Evolutionary conservation across 2,113 vertebrate species (phyloP).

Genomic region (Pterocles gutturalis): DNA sequence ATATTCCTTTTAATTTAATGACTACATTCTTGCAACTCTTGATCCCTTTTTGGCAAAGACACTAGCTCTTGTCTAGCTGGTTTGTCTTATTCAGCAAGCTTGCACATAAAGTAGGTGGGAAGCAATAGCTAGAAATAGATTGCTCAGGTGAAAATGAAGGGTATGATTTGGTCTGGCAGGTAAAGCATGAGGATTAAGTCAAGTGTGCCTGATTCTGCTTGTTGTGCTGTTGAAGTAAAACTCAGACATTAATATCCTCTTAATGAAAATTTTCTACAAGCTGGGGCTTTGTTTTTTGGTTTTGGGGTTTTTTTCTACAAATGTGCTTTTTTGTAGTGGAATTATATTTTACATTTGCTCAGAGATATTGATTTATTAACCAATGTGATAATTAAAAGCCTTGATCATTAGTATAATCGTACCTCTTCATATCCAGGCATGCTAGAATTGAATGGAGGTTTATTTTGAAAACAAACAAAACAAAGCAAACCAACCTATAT

Average conservation of each 20-base stretch:
- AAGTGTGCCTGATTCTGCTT: conserved; percentile 9
- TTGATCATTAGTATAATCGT: background rate
- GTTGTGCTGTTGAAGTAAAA: conserved; percentile 12
- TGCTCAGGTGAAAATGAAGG: background rate
- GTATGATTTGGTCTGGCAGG: conserved; percentile 40
- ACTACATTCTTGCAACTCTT: background rate
- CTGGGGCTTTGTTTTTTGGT: background rate
- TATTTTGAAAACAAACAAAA: background rate
- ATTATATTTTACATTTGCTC: background rate
- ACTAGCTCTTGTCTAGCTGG: background rate
- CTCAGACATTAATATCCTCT: background rate
- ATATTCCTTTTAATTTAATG: background rate
- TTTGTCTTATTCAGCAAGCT: conserved; percentile 45
- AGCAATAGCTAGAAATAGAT: conserved; percentile 51
- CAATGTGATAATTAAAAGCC: background rate
- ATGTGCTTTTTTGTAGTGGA: background rate
- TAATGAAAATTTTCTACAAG: conserved; percentile 37
- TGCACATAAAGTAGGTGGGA: conserved; percentile 22
- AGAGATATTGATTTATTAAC: background rate
- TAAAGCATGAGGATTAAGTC: conserved; percentile 15
- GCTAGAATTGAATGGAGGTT: background rate
- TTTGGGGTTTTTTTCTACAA: background rate
- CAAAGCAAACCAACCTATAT: background rate
- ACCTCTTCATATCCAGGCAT: background rate
- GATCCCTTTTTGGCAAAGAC: conserved; percentile 2